These are phyloP conservation scores for Entomyzon cyanotis DNA, from an alignment of 2,113 vertebrate species.

Conservation along the genomic window DNA sequence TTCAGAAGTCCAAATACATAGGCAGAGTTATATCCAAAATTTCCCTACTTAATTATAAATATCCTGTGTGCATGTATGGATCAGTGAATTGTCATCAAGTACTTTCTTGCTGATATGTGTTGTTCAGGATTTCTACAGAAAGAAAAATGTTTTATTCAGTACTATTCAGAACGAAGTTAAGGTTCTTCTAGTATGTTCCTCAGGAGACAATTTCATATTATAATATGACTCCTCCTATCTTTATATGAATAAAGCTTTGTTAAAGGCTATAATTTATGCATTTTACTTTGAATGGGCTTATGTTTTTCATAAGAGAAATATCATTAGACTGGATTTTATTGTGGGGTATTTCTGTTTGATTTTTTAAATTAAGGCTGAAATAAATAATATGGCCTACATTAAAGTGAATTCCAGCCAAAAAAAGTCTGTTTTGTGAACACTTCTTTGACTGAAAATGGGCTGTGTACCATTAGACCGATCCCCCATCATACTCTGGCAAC, in stretches of 20 bases:
- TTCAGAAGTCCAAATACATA: background rate
- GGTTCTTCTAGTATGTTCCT: background rate
- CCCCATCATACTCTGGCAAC: background rate
- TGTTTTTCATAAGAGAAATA: background rate
- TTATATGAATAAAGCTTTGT: background rate
- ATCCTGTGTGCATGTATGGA: background rate
- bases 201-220: background rate
- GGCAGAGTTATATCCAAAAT: background rate
- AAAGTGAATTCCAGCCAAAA: background rate
- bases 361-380: background rate
- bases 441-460: background rate
- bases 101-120: background rate
- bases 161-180: background rate
- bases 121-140: background rate
- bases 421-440: background rate
- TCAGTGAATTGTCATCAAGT: background rate
- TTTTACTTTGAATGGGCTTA: background rate
- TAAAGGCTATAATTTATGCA: background rate
- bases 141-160: background rate
- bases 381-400: background rate
- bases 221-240: background rate
- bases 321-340: background rate
- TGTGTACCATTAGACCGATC: background rate
- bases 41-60: background rate
- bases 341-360: background rate